Base-by-base conservation (phyloP, 2,888 invertebrate species). In the Apomyelois bistriatella region DNA sequence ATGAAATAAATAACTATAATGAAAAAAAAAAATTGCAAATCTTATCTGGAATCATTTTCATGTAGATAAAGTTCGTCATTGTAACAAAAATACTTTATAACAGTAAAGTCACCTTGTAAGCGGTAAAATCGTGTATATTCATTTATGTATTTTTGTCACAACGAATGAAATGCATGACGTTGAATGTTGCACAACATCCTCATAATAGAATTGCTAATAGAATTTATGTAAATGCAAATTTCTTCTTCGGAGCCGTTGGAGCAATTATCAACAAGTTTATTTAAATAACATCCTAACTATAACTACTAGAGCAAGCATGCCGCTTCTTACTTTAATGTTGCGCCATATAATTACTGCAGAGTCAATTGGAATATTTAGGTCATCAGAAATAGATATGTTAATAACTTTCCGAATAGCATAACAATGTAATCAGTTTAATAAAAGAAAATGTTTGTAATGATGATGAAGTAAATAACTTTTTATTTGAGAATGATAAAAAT, bases 311-410 rank as follows among this genome's bases (percentile, higher is more conserved):
- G 61, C 58, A 57, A 54, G 61, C 66, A 68, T 56, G 59, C 55
- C 57, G 60, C 58, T 59, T 65, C 49, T 56, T 58, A 57, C 58
- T 58, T 58, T 55, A 52, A 58, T 58, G 41, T 55, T 53, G 57
- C 64, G 64, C 62, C 58, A 61, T 64, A 67, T 22, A 59, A n/a
- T n/a, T n/a, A 60, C 54, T 57, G 60, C 65, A 17, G 48, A 17
- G 10, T 38, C 57, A 62, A 70, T 70, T 65, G 62, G 68, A 72
- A 65, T 73, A 79, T 79, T 64, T 74, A 60, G 75, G 76, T 66
- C 80, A 73, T 60, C 59, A 62, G 63, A 71, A 66, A 61, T 53
- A 61, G 58, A 54, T 52, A 53, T 52, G 35, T 63, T 65, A 65
- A 72, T 71, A 63, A 61, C 61, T 56, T 64, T 66, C 65, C 65